Base-by-base conservation (phyloP, 2,888 invertebrate species). In the Hypsopygia costalis region DNA sequence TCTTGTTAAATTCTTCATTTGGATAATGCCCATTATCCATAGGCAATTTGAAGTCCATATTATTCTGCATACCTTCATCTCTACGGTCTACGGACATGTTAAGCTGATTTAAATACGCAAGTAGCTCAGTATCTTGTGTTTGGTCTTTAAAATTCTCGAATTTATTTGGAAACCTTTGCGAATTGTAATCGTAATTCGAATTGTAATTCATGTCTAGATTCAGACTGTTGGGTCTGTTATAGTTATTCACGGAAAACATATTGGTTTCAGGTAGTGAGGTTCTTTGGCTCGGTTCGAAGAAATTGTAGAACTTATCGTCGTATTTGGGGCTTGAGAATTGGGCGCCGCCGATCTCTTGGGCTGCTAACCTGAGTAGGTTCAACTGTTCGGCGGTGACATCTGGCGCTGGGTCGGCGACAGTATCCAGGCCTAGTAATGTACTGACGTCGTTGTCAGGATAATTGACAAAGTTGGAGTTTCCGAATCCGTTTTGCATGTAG, bases 331-430 rank as follows among this genome's bases (percentile, higher is more conserved):
- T 79, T 25, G 78, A 55, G 62, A 87, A 87, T 46, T 88, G 88
- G 1, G 88, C 87, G 1, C 87, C 87, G 2, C 88, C 85, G 0
- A 89, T 86, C 54, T 89, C 85, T 62, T 89, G 89, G 2, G 89
- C 87, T n/a, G 89, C 89, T 11, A 89, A 60, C 53, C 88, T 72
- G 41, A 89, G 66, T 32, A 89, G 53, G 50, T 89, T 89, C 0
- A 89, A 57, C 49, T 89, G 88, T 60, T 86, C 89, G 1, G 82
- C 83, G 0, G 85, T 76, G 0, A 85, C 85, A 1, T 80, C 78
- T 6, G 74, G 64, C 1, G 61, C 56, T 0, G 70, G 44, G 8
- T 82, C 83, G 0, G 67, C 49, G 2, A 82, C 60, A 1, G 76
- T 52, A n/a, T 85, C 85, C 1, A 83, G 58, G 5, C 74, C 77